Percentiles rank a stretch among this genome's conserved stretches.
Evolutionary conservation across 2,888 invertebrate genomes (phyloP).

Genomic region (Troides aeacus): DNA sequence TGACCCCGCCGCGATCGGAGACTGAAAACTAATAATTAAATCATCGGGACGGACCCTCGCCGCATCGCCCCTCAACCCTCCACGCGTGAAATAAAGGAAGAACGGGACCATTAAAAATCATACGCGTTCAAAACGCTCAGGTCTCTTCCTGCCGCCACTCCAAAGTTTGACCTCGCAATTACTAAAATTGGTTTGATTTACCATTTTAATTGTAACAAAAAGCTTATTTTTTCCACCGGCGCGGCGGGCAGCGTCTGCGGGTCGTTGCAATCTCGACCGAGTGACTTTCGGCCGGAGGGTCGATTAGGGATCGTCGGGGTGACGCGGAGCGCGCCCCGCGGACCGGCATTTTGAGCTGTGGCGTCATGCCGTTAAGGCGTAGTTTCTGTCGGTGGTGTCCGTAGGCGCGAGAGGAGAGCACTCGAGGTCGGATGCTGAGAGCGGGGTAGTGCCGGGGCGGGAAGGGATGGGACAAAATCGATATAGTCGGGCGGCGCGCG

Average conservation of each 20-base stretch:
- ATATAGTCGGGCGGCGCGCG: constrained; percentile 79
- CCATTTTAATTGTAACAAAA: constrained; percentile 80
- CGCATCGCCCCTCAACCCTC: constrained; percentile 34
- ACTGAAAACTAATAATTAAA: constrained; percentile 43
- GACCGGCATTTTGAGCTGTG: constrained; percentile 74
- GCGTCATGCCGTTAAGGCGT: constrained; percentile 72
- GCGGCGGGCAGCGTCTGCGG: constrained; percentile 49
- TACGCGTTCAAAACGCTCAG: constrained; percentile 62
- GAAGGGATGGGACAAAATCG: constrained; percentile 75
- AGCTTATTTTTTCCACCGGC: constrained; percentile 75
- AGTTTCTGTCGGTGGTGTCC: constrained; percentile 76
- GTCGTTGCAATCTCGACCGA: constrained; percentile 76
- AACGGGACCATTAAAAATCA: constrained; percentile 59
- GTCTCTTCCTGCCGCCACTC: constrained; percentile 61
- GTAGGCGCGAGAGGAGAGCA: constrained; percentile 79
- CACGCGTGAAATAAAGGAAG: constrained; percentile 44
- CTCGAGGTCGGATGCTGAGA: constrained; percentile 80
- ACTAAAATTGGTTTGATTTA: constrained; percentile 80
- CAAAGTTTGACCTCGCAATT: constrained; percentile 78
- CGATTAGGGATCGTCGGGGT: constrained; percentile 67
- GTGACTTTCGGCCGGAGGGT: constrained; percentile 75
- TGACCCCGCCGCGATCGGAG: constrained; percentile 20
- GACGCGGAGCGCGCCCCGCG: constrained; percentile 47
- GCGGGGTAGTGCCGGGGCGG: constrained; percentile 60
- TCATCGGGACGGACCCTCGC: constrained; percentile 36